Conservation (phyloP, 2,797 vertebrate genomes). For the Myotis planiceps region DNA sequence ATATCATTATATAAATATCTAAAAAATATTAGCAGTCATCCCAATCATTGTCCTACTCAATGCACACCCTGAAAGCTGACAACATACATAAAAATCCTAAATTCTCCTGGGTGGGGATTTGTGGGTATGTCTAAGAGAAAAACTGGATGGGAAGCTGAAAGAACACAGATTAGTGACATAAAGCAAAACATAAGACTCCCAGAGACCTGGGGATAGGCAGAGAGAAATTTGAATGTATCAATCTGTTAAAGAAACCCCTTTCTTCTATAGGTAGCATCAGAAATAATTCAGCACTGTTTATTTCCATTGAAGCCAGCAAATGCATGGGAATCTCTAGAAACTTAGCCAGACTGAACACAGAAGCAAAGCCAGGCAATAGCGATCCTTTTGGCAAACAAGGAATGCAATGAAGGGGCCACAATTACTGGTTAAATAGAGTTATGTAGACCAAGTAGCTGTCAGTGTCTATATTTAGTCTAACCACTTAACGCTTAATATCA, state of each 20-base stretch:
- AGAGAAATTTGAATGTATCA: neutral
- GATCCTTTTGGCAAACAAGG: neutral
- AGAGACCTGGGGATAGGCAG: neutral
- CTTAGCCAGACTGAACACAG: neutral
- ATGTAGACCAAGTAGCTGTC: neutral
- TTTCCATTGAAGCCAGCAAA: neutral
- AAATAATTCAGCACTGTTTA: neutral
- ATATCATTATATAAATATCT: neutral
- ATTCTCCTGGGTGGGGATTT: neutral
- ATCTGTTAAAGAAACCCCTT: neutral
- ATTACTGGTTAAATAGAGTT: neutral
- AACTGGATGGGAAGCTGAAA: neutral
- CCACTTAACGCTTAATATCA: constrained; percentile 55
- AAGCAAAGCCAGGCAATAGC: neutral
- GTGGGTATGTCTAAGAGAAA: neutral
- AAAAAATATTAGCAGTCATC: neutral
- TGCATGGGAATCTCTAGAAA: neutral
- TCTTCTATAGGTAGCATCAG: neutral
- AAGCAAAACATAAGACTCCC: neutral
- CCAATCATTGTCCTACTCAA: neutral
- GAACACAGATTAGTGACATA: neutral
- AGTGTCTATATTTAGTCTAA: constrained; percentile 15
- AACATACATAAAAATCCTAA: neutral
- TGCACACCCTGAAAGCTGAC: neutral
- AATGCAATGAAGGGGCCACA: neutral